Base-by-base conservation (phyloP, 1,140 invertebrate species). In the Samia ricini region DNA sequence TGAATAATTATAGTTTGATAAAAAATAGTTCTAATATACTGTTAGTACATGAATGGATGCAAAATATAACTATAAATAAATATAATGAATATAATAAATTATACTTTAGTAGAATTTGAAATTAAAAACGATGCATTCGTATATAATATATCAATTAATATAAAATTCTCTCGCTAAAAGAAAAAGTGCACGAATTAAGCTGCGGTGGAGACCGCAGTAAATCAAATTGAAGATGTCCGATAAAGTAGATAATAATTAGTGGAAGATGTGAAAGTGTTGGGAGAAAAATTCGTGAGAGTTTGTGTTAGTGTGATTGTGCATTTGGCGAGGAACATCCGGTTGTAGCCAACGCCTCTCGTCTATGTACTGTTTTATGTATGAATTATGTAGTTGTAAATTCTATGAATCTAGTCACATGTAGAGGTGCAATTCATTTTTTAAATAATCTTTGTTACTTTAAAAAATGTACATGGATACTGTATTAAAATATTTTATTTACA, bases 201-300 rank as follows among this genome's bases (percentile, higher is more conserved):
- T 79, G 76, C 81, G 78, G 83, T 15, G 79, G 76, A 79, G 77
- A 69, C 77, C 80, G 80, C 85, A 85, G 88, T 90, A 88, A 88
- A 90, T 90, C 88, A 88, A 90, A 90, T 88, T 90, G 85, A 88
- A 90, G 88, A 88, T 90, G 87, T 78, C 80, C 88, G 88, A 90
- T 90, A 88, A 87, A 90, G 88, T 90, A 85, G 87, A 85, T 89
- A 89, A 88, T 90, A 90, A 90, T 90, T 90, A 90, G 85, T 86
- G 85, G 88, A 84, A 88, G 85, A 81, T 76, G 88, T 86, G 88
- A 90, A 90, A 90, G 88, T 72, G 85, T 88, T 88, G 87, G 83
- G 87, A 90, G 88, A 85, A 88, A 90, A 90, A 88, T 88, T 88
- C 83, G 85, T 90, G 84, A 88, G 85, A 90, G 85, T 81, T 85